A percentile compares a stretch with the other conserved stretches of the same genome.
phyloP scores from a whole-genome alignment of 2,797 vertebrate species.

The Karalla daura region DNA sequence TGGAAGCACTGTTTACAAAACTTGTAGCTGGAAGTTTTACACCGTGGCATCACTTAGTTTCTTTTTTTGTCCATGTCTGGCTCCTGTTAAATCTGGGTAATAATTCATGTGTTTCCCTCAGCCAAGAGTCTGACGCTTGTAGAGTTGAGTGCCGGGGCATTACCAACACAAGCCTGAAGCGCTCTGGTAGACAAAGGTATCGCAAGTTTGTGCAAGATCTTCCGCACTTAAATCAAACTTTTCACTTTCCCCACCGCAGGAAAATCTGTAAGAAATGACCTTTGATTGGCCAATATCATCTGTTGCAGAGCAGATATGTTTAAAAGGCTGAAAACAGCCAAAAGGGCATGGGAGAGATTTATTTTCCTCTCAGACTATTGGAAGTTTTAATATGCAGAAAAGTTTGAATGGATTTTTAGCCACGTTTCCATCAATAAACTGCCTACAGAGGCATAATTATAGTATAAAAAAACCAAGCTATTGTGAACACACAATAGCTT shows the following conservation, averaged over 20 bases:
- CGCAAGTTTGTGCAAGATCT: no score
- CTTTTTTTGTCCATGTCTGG: not conserved
- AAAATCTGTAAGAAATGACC: no score
- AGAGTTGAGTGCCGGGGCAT: not conserved
- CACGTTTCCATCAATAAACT: no score
- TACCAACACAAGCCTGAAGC: not conserved
- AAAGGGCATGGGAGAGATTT: no score
- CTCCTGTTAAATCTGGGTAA: not conserved
- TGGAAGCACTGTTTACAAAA: conserved; percentile 20
- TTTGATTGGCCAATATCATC: no score
- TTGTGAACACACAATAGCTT: not conserved
- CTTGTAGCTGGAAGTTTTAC: not conserved
- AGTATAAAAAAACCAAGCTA: not conserved
- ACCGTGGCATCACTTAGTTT: conserved; percentile 16
- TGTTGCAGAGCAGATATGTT: no score
- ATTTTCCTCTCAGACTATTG: no score
- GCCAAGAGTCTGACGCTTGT: not conserved
- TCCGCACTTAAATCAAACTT: no score
- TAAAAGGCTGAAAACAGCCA: no score
- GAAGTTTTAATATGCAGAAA: no score
- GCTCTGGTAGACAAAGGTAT: not conserved
- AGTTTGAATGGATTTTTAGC: no score
- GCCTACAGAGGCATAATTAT: not conserved
- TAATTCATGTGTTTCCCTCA: not conserved
- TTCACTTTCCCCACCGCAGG: no score